Conservation (phyloP, 2,797 vertebrate species). For the Pyrocephalus nanus region DNA sequence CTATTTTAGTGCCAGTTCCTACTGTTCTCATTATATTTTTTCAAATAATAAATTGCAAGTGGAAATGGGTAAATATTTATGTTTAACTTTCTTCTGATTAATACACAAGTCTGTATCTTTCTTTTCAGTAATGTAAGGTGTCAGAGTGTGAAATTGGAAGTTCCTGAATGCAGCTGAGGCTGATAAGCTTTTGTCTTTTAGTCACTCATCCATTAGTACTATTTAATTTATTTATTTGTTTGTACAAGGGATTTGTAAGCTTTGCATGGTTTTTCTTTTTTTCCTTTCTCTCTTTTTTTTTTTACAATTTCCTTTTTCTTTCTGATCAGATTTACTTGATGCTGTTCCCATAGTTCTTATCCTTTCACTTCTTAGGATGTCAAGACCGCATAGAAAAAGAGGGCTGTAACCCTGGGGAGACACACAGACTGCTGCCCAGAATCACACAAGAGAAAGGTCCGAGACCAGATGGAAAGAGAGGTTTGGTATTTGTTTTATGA, state of each 20-base stretch:
- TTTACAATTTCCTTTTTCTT: not conserved
- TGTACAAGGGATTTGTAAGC: not conserved
- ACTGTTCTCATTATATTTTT: slow-evolving; percentile 35
- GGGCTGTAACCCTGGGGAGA: not conserved
- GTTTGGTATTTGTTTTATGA: not conserved
- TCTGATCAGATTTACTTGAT: not conserved
- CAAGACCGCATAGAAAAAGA: not conserved
- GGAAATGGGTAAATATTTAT: not conserved
- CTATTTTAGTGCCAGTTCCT: slow-evolving; percentile 48
- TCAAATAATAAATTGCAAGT: slow-evolving; percentile 7
- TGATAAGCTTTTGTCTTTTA: slow-evolving; percentile 51
- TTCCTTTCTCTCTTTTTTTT: not conserved
- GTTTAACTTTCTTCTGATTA: slow-evolving; percentile 56
- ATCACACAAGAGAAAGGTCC: not conserved
- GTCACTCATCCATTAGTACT: not conserved
- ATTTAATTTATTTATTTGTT: slow-evolving; percentile 42
- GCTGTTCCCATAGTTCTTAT: not conserved
- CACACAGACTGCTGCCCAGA: not conserved
- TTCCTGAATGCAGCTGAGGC: slow-evolving; percentile 27
- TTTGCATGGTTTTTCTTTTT: not conserved
- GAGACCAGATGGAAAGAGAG: not conserved
- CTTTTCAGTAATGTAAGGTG: slow-evolving; percentile 37
- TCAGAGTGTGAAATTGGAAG: slow-evolving; percentile 59
- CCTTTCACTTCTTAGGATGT: not conserved
- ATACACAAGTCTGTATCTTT: slow-evolving; percentile 46